These are phyloP conservation scores for Caerostris extrusa DNA, from an alignment of 1,140 invertebrate genomes.

Conservation along the genomic window DNA sequence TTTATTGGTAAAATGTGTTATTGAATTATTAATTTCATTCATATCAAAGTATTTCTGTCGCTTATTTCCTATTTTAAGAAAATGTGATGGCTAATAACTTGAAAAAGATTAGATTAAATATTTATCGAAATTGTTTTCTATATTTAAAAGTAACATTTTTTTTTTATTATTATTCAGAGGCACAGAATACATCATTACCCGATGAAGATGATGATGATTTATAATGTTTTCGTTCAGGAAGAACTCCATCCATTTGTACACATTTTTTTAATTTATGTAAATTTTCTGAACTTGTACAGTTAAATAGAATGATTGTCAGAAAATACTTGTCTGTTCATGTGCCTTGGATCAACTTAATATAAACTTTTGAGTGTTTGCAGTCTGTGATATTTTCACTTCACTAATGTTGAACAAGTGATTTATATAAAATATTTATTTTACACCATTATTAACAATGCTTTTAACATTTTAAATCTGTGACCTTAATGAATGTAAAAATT, in stretches of 20 bases:
- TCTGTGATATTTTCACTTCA: neutral
- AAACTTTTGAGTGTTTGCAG: neutral
- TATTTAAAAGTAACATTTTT: neutral
- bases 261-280: constrained; percentile 50
- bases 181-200: constrained; percentile 94
- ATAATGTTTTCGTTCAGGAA: constrained; percentile 82
- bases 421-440: too few species aligned
- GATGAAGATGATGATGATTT: constrained; percentile 97
- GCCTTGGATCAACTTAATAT: neutral
- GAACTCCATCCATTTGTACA: constrained; percentile 46
- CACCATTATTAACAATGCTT: too few species aligned
- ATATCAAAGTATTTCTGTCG: too few species aligned
- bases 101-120: too few species aligned
- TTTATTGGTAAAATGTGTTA: too few species aligned
- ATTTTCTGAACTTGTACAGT: constrained; percentile 66
- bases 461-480: too few species aligned
- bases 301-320: constrained; percentile 37
- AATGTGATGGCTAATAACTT: too few species aligned
- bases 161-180: constrained; percentile 84
- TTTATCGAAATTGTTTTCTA: neutral
- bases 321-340: neutral
- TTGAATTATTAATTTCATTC: too few species aligned
- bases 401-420: neutral
- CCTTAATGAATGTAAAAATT: too few species aligned
- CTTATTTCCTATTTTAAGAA: too few species aligned